phyloP scores from a whole-genome alignment of 2,797 vertebrate genomes.

The Xerus rutilus region DNA sequence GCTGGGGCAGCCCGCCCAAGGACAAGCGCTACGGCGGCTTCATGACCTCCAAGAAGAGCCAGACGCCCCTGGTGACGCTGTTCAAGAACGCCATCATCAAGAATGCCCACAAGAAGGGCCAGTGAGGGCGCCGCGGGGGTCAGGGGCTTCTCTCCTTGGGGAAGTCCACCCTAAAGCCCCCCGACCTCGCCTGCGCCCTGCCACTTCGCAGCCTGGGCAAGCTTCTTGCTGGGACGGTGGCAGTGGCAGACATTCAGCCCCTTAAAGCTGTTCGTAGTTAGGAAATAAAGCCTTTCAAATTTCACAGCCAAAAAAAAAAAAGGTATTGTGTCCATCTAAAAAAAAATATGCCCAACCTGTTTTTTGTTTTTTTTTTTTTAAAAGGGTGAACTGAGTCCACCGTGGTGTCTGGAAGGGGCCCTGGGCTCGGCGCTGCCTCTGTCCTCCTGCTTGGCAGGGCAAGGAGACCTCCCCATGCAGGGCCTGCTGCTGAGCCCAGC shows the following conservation, averaged over 20 bases:
- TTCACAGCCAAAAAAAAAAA: constrained; percentile 37
- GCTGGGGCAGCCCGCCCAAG: constrained; percentile 91
- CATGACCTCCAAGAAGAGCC: constrained; percentile 88
- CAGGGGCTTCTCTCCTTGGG: fast-evolving
- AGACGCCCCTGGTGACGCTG: constrained; percentile 90
- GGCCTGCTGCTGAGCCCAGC: no score
- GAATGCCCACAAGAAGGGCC: constrained; percentile 89
- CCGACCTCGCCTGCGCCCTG: background rate
- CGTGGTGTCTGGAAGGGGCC: no score
- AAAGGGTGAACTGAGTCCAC: no score
- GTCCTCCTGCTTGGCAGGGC: no score
- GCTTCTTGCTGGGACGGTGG: background rate
- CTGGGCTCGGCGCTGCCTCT: no score
- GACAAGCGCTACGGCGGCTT: constrained; percentile 91
- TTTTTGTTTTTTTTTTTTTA: no score
- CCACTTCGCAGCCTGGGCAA: background rate
- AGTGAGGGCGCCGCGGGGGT: constrained; percentile 79
- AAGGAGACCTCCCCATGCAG: no score
- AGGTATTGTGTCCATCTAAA: no score
- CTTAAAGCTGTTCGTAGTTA: constrained; percentile 62
- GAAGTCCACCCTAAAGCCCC: fast-evolving
- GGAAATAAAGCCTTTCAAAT: constrained; percentile 73
- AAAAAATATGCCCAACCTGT: no score
- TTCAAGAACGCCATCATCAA: constrained; percentile 92
- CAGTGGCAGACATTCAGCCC: background rate